These are phyloP conservation scores for Himalopsyche kuldschensis DNA, from an alignment of 2,888 invertebrate genomes.

Conservation along the genomic window DNA sequence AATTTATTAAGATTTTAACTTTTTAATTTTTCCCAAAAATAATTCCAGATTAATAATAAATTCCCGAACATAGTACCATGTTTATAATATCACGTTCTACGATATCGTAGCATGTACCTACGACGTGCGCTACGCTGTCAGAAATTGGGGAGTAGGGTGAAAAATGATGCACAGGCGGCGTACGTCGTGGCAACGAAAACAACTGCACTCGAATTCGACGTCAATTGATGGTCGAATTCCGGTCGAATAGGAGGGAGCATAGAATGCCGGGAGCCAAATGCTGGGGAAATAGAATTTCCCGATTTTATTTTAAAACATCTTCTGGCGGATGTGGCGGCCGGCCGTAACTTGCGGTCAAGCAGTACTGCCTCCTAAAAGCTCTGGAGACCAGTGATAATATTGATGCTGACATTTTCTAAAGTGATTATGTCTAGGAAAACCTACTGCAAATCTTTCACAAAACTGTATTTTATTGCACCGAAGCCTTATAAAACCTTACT, in stretches of 20 bases:
- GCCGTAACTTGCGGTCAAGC: conserved; percentile 16
- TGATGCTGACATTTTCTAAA: neutral
- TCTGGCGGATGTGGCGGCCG: conserved; percentile 13
- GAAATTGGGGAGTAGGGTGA: neutral
- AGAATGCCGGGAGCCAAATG: neutral
- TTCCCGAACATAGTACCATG: neutral
- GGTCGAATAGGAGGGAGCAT: neutral
- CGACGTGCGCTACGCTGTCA: neutral
- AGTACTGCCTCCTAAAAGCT: neutral
- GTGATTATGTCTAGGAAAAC: neutral
- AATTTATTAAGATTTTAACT: no score
- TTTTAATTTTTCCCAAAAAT: no score
- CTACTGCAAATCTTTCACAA: neutral
- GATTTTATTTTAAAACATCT: conserved; percentile 21
- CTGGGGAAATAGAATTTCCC: conserved; percentile 16
- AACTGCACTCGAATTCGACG: conserved; percentile 3
- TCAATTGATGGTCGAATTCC: conserved; percentile 2
- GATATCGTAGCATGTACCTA: neutral
- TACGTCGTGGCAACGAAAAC: neutral
- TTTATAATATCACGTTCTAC: neutral
- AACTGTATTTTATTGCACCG: no score
- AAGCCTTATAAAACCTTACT: no score
- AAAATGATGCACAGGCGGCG: neutral
- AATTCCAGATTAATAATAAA: no score
- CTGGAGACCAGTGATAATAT: neutral